Base-by-base conservation (phyloP, 2,113 vertebrate species). In the Nesogale talazaci region DNA sequence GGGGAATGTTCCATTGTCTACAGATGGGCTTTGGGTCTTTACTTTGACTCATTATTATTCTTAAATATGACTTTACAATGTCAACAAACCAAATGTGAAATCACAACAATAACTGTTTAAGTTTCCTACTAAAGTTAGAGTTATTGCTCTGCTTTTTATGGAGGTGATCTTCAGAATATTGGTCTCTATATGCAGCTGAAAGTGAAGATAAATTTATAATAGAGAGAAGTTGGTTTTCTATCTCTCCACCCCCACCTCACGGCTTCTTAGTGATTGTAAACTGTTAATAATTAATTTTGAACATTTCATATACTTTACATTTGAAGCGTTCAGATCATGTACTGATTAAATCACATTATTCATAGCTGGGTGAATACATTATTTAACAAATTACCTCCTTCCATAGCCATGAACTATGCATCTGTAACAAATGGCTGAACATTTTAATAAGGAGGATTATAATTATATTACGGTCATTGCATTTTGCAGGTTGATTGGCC, bases 261-360 rank as follows among this genome's bases (percentile, higher is more conserved):
- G 81, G 86, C 20, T 46, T 78, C 12, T 86, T 72, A 65, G 83
- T 87, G 74, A 94, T 89, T 96, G 94, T 93, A 97, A 97, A 22
- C 84, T 88, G 94, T 97, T 97, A 98, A 97, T 98, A 98, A 98
- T 98, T 97, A 96, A 98, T 95, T 96, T 81, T 57, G 42, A 97
- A 97, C 92, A 96, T 97, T 97, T 97, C 92, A 95, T 91, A 96
- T 96, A 95, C 88, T 97, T 98, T 97, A 91, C 85, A 96, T 97
- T 96, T 96, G 93, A 97, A 97, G 61, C 88, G 95, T 94, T 85
- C 90, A 93, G 94, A 96, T 94, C 97, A 95, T 97, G 95, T 97
- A 94, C 97, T 96, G 97, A 98, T 98, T 98, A 98, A 97, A 98
- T 98, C 74, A 34, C 92, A 97, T 98, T 98, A 97, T 97, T 92